Base-by-base conservation (phyloP, 2,888 invertebrate species). In the Drosophila meridionalis region DNA sequence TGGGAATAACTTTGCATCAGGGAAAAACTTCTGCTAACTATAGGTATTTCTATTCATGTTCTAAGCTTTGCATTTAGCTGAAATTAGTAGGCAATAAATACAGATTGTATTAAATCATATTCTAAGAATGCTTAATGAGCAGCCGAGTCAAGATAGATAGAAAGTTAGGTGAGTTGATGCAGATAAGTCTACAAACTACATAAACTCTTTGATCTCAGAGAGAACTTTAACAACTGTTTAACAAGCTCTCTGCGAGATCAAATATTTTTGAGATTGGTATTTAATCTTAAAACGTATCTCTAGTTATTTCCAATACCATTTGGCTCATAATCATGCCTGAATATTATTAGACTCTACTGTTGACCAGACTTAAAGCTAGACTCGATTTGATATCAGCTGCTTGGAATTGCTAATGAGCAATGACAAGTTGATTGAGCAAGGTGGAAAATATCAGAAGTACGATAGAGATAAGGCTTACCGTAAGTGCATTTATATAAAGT, bases 351-450 rank as follows among this genome's bases (percentile, higher is more conserved):
- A 2, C 6, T 2, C 28, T 30, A 30, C 7, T 30, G 14, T 14
- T 28, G 28, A 12, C 12, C 28, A 28, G 47, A 28, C 28, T 8
- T 30, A 1, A 1, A 11, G 20, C 9, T 11, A 50, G 11, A 32
- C 32, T 20, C 5, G n/a, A 34, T 52, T 34, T 34, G 50, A 11
- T 34, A 34, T 34, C 20, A 50, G 34, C 5, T 20, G 34, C 2
- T 52, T 52, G 34, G 20, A 34, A 34, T 52, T 52, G 20, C 34
- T 52, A 52, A 52, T 50, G 11, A 34, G 48, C 30, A n/a, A 14
- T 11, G 50, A n/a, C 32, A 50, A 34, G 32, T 50, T 20, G 3
- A n/a, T 9, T 5, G 20, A 34, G 11, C 32, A 50, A 50, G 32
- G 3, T 6, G 9, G 20, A 52, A 52, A 34, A n/a, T 32, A n/a